These are phyloP conservation scores for Zenarchopterus dispar DNA, from an alignment of 2,797 vertebrate genomes.

Conservation along the genomic window DNA sequence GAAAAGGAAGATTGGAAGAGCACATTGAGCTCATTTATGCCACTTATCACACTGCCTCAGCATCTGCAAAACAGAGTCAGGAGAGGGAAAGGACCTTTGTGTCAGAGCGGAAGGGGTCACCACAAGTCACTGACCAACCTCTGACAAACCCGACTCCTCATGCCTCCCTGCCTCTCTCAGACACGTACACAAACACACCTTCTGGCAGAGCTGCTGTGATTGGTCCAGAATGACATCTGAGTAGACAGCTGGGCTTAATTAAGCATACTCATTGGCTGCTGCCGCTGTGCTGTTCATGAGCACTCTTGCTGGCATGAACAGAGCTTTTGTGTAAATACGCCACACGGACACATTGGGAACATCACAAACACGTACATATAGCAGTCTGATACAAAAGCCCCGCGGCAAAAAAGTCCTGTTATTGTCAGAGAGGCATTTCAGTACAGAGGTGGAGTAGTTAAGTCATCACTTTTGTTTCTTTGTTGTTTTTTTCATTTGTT, in stretches of 20 bases:
- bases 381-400: constrained; percentile 7
- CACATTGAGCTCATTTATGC: too few relatives aligned
- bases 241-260: constrained; percentile 41
- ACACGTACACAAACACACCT: constrained; percentile 26
- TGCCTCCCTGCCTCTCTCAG: constrained; percentile 1
- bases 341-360: constrained; percentile 18
- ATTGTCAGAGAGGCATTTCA: background rate
- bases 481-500: too few relatives aligned
- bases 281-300: constrained; percentile 36
- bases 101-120: background rate
- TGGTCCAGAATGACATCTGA: constrained; percentile 72
- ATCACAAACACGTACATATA: constrained; percentile 20
- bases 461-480: background rate
- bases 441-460: background rate
- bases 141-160: background rate
- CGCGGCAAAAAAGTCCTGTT: constrained; percentile 11
- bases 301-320: constrained; percentile 50
- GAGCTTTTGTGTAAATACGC: constrained; percentile 64
- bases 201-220: constrained; percentile 27
- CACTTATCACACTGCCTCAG: too few relatives aligned
- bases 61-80: too few relatives aligned
- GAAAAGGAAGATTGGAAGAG: too few relatives aligned
- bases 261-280: constrained; percentile 60
- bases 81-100: too few relatives aligned
- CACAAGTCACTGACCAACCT: constrained; percentile 8